These are phyloP conservation scores for Casuarius casuarius DNA, from an alignment of 2,113 vertebrate genomes.

Conservation along the genomic window DNA sequence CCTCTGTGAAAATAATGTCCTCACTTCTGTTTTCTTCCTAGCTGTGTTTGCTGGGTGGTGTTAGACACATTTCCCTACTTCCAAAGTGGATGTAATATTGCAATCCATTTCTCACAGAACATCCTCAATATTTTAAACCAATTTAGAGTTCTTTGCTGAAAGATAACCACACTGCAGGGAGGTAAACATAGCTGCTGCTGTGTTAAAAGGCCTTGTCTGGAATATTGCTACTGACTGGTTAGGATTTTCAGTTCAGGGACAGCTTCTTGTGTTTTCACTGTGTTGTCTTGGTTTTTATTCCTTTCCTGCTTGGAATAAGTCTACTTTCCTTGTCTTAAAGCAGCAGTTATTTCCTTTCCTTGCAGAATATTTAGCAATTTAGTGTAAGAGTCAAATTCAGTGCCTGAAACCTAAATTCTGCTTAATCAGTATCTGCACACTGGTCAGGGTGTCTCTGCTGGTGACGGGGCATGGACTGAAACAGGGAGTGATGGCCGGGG, in stretches of 20 bases:
- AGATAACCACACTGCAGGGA: background rate
- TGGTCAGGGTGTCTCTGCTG: background rate
- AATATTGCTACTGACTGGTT: background rate
- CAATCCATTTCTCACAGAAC: background rate
- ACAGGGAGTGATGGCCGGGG: background rate
- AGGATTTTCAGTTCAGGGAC: background rate
- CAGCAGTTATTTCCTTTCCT: background rate
- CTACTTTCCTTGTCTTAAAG: background rate
- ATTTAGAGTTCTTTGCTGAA: background rate
- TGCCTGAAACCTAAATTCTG: background rate
- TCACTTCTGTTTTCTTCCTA: background rate
- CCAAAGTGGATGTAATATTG: background rate
- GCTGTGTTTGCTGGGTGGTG: background rate
- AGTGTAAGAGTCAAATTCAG: background rate
- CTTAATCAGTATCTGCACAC: background rate
- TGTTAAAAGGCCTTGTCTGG: background rate
- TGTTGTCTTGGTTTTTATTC: background rate
- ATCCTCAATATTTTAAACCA: background rate
- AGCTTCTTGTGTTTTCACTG: background rate
- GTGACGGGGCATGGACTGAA: background rate
- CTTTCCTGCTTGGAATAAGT: background rate
- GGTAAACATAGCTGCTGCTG: background rate
- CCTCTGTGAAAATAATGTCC: background rate
- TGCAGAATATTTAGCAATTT: background rate
- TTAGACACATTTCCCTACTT: background rate